Conservation (phyloP, 2,113 vertebrate genomes). For the Bettongia penicillata region DNA sequence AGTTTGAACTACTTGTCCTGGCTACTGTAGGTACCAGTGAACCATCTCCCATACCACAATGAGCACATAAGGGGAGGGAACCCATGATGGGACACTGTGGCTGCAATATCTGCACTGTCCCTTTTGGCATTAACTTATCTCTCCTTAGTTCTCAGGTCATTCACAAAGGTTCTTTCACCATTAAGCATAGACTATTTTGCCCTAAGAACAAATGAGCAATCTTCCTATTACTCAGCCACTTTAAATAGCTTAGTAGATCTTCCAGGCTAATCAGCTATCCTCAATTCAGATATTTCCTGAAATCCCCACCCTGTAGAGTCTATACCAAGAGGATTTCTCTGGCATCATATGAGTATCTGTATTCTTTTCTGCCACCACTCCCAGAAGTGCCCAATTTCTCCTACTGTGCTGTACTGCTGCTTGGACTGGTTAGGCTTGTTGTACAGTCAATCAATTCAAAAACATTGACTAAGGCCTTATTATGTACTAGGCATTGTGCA, state of each 20-base stretch:
- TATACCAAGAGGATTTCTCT: not conserved
- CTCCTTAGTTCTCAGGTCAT: no score
- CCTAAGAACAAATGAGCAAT: not conserved
- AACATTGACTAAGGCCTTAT: not conserved
- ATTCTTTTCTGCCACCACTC: not conserved
- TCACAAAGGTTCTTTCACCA: no score
- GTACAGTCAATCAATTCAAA: not conserved
- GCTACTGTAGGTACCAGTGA: no score
- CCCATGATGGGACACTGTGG: no score
- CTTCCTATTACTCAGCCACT: not conserved
- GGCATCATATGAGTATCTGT: not conserved
- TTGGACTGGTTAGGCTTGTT: not conserved
- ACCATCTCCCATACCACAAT: no score
- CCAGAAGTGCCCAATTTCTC: not conserved
- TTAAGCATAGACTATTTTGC: not conserved
- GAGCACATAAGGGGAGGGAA: no score
- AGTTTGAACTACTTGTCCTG: no score
- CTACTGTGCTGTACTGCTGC: not conserved
- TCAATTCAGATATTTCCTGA: not conserved
- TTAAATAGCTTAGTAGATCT: not conserved
- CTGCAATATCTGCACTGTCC: no score
- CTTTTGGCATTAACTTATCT: no score
- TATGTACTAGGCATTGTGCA: not conserved
- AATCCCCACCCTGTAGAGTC: not conserved
- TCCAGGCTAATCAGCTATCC: not conserved